phyloP scores from a whole-genome alignment of 2,797 vertebrate genomes.

The Pseudocheirus occidentalis region DNA sequence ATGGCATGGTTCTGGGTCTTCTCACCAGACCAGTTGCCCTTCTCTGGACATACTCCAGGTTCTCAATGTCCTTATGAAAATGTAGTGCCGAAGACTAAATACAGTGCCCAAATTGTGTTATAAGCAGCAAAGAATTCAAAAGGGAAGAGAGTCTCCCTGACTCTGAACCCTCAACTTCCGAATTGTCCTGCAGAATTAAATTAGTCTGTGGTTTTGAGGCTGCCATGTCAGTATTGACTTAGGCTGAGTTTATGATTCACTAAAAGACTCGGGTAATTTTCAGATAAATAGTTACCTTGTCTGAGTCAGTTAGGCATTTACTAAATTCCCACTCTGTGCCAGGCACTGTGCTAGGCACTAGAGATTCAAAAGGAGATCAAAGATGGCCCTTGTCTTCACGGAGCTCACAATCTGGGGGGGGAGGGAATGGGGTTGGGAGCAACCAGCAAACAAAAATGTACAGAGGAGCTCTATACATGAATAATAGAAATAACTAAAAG shows the following conservation, averaged over 20 bases:
- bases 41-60: not conserved
- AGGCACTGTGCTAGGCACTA: not conserved
- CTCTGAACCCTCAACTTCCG: not conserved
- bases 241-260: not conserved
- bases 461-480: not conserved
- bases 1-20: not conserved
- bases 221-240: not conserved
- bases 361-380: not conserved
- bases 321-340: not conserved
- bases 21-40: not conserved
- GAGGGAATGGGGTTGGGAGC: accelerated
- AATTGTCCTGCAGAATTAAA: not conserved
- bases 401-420: not conserved
- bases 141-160: not conserved
- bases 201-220: not conserved
- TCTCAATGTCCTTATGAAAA: not conserved
- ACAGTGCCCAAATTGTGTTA: not conserved
- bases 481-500: not conserved
- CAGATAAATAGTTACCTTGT: not conserved
- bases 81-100: not conserved
- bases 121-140: not conserved
- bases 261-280: not conserved
- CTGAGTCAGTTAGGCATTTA: not conserved
- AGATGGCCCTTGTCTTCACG: not conserved
- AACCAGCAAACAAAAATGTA: not conserved